Conservation (phyloP, 1,140 invertebrate species). For the Lordiphosa stackelbergi region DNA sequence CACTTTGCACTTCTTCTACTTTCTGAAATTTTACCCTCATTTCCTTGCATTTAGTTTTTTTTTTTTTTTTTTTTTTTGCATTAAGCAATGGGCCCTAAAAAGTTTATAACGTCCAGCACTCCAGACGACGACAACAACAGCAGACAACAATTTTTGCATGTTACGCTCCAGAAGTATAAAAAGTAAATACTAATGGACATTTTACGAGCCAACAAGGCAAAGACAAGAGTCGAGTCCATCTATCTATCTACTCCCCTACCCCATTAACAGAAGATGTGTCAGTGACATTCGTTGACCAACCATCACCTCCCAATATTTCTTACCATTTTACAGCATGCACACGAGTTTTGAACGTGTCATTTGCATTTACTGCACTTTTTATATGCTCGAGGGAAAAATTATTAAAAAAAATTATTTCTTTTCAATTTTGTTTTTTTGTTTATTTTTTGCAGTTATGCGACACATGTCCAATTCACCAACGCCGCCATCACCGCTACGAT, state of each 20-base stretch:
- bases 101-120: conserved; percentile 54
- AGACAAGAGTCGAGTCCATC: background rate
- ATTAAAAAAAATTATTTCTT: conserved; percentile 25
- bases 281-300: conserved; percentile 27
- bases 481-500: conserved; percentile 71
- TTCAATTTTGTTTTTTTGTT: conserved; percentile 3
- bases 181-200: conserved; percentile 74
- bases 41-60: no score
- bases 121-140: conserved; percentile 8
- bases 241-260: background rate
- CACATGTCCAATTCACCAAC: conserved; percentile 75
- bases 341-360: conserved; percentile 44
- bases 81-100: conserved; percentile 36
- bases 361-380: conserved; percentile 43
- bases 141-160: conserved; percentile 56
- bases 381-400: background rate
- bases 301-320: conserved; percentile 10
- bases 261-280: conserved; percentile 16
- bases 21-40: no score
- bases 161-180: conserved; percentile 44
- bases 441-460: conserved; percentile 66
- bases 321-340: background rate
- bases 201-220: conserved; percentile 56
- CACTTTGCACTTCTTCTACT: no score
- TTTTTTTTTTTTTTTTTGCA: background rate